Evolutionary conservation across 2,113 vertebrate genomes (phyloP), one percentile per base, ranked within the genome.

Genomic region (Struthio camelus): DNA sequence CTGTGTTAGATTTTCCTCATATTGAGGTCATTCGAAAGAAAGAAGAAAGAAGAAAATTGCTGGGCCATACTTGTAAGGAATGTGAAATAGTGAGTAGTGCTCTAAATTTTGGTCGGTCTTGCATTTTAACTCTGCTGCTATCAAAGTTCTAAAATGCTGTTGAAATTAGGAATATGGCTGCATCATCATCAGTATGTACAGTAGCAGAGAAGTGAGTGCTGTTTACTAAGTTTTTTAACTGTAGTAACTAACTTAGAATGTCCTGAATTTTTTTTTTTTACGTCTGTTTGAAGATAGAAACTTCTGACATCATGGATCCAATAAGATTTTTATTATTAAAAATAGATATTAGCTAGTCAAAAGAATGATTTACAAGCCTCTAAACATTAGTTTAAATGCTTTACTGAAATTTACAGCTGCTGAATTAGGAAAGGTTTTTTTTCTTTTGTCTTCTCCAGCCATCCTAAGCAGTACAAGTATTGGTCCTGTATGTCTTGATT

Each of bases 61-160:
- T 97, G 88, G 99, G 99, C 59, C 98, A 99, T 28, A 99, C 99
- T 27, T 99, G 99, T 97, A 99, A 99, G 92, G 99, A 99, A 95
- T 99, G 99, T 98, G 99, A 99, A 96, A 95, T 98, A 64, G 99
- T 99, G 96, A 98, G 99, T 99, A 96, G 25, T 34, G 56, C 71
- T 44, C 90, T 75, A 73, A 76, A 78, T 70, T 48, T n/a, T 89
- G 27, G 22, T 66, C 18, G 54, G 3, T 84, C 13, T 85, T 88
- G 56, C 62, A 19, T 90, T 94, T 59, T 87, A 34, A 65, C 14
- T 88, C 24, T 20, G 28, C 80, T 78, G 28, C 2, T 76, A 27
- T 32, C 13, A 24, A 70, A 71, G 17, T 46, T 51, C 42, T 90
- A 34, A 92, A 62, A n/a, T 75, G 30, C 59, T 73, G 23, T 27